These are phyloP conservation scores for Xylocopa sonorina DNA, from an alignment of 1,140 invertebrate genomes.

Conservation along the genomic window DNA sequence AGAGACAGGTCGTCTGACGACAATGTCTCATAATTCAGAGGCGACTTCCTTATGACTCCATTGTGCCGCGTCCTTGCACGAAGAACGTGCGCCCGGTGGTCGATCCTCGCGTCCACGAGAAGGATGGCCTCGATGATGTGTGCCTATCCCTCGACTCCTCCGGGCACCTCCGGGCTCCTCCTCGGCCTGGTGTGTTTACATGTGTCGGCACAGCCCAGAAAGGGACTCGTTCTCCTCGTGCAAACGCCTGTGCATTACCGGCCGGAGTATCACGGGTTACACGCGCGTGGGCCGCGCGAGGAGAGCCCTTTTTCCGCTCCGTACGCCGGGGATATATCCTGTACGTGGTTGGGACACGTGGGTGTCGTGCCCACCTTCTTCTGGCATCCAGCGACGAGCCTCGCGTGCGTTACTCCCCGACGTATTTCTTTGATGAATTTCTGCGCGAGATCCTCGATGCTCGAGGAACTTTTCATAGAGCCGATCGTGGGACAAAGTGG, in stretches of 20 bases:
- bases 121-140: slow-evolving; percentile 48
- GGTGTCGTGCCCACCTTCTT: slow-evolving; percentile 64
- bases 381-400: not conserved
- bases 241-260: slow-evolving; percentile 71
- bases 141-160: slow-evolving; percentile 5
- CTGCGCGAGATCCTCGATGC: slow-evolving; percentile 13
- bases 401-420: not conserved
- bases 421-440: slow-evolving; percentile 41
- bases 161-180: too few relatives aligned
- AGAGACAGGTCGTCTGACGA: slow-evolving; percentile 42
- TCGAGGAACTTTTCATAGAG: not conserved
- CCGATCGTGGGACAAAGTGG: too few relatives aligned
- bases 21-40: slow-evolving; percentile 64
- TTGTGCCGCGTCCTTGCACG: slow-evolving; percentile 54
- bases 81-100: slow-evolving; percentile 19
- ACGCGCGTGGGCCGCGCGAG: slow-evolving; percentile 68
- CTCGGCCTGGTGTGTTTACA: slow-evolving; percentile 48
- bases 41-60: slow-evolving; percentile 56
- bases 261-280: slow-evolving; percentile 48
- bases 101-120: not conserved
- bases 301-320: slow-evolving; percentile 60
- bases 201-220: slow-evolving; percentile 67
- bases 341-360: slow-evolving; percentile 49
- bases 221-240: slow-evolving; percentile 63
- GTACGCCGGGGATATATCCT: slow-evolving; percentile 43